Conservation (phyloP, 2,888 invertebrate genomes). For the Formica aserva region DNA sequence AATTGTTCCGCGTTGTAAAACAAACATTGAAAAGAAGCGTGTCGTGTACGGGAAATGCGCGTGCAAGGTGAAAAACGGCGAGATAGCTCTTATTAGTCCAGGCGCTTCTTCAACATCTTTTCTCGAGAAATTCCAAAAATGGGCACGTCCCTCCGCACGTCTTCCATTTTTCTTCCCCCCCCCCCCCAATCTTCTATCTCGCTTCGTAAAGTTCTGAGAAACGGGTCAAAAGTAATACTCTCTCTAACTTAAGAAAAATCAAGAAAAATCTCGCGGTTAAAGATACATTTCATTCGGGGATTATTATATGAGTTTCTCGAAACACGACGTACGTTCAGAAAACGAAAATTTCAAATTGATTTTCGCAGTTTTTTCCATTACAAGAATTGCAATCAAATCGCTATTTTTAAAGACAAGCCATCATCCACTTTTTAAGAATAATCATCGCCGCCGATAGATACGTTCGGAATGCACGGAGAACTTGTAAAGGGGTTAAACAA, state of each 20-base stretch:
- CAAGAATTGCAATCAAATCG: neutral
- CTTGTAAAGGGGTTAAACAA: constrained; percentile 26
- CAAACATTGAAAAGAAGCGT: neutral
- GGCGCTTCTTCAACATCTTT: constrained; percentile 49
- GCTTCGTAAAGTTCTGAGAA: neutral
- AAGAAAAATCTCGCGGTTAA: constrained; percentile 12
- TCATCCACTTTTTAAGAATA: neutral
- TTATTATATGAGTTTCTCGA: neutral
- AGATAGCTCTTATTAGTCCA: constrained; percentile 58
- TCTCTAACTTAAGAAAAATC: constrained; percentile 11
- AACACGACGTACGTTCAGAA: neutral
- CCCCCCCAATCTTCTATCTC: neutral
- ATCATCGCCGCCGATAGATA: constrained; percentile 4
- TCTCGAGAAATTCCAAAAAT: constrained; percentile 57
- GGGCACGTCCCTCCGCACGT: constrained; percentile 50
- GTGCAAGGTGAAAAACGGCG: constrained; percentile 41
- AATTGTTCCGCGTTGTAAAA: neutral
- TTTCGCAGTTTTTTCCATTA: neutral
- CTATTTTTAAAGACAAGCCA: neutral
- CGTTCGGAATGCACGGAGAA: neutral
- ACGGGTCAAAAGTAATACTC: neutral
- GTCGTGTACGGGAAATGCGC: neutral
- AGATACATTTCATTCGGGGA: constrained; percentile 5
- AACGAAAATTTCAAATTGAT: neutral
- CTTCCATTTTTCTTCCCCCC: neutral